Evolutionary conservation across 1,140 invertebrate species (phyloP).

Genomic region (Panagrolaimus sp.): DNA sequence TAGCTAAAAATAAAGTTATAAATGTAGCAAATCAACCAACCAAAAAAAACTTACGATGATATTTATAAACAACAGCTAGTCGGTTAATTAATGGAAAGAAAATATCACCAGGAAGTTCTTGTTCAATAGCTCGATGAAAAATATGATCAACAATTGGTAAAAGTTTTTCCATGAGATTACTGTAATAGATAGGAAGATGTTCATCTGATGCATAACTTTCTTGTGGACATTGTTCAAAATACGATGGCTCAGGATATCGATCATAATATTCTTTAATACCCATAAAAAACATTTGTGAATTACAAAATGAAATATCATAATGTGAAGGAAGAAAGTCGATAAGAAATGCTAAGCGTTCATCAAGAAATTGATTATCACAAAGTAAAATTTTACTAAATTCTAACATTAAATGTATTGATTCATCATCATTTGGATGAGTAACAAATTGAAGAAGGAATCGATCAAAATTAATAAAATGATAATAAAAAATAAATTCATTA

Average conservation of each 20-base stretch:
- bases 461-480: neutral
- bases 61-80: neutral
- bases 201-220: neutral
- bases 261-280: constrained; percentile 2
- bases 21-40: neutral
- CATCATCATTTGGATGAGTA: neutral
- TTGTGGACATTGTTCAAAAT: neutral
- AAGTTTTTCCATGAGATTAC: neutral
- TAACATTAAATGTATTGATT: neutral
- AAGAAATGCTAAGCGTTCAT: neutral
- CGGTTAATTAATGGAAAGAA: neutral
- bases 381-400: neutral
- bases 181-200: constrained; percentile 1
- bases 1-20: neutral
- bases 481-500: neutral
- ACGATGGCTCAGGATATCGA: neutral
- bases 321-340: neutral
- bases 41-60: neutral
- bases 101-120: neutral
- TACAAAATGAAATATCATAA: neutral
- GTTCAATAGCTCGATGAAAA: neutral
- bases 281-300: neutral
- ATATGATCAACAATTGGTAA: neutral
- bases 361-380: neutral
- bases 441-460: constrained; percentile 3